These are phyloP conservation scores for Spinus olivaceus DNA, from an alignment of 2,797 vertebrate species.

Conservation along the genomic window DNA sequence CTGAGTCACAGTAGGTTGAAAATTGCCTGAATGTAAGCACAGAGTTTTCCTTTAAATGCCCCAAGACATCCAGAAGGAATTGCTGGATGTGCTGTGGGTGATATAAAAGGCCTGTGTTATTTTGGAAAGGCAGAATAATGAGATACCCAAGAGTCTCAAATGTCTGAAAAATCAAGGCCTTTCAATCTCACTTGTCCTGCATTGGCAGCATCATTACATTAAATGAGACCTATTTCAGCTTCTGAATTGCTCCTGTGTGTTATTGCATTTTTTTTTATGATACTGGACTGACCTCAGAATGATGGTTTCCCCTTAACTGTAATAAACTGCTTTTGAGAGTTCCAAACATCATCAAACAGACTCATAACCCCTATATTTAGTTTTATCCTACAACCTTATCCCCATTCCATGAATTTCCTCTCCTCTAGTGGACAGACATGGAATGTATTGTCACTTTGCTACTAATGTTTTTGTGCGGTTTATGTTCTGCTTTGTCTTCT, in stretches of 20 bases:
- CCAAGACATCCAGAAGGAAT: not conserved
- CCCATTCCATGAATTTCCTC: not conserved
- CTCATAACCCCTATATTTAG: not conserved
- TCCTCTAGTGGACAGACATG: not conserved
- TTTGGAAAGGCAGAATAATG: not conserved
- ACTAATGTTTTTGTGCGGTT: not conserved
- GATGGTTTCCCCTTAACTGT: not conserved
- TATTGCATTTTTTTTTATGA: not conserved
- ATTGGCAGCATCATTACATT: not conserved
- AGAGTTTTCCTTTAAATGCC: not conserved
- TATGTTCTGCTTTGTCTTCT: not conserved
- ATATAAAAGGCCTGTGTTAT: not conserved
- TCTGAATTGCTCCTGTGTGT: not conserved
- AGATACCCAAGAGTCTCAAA: not conserved
- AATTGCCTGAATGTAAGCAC: not conserved
- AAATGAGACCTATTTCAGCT: not conserved
- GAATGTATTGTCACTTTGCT: not conserved
- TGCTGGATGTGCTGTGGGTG: not conserved
- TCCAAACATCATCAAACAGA: not conserved
- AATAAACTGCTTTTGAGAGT: not conserved
- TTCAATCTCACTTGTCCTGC: not conserved
- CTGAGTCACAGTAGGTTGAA: not conserved
- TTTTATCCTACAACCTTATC: not conserved
- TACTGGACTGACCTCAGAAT: not conserved
- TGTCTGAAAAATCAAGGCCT: not conserved